These are phyloP conservation scores for Cervus canadensis DNA, from an alignment of 2,113 vertebrate genomes.

Conservation along the genomic window DNA sequence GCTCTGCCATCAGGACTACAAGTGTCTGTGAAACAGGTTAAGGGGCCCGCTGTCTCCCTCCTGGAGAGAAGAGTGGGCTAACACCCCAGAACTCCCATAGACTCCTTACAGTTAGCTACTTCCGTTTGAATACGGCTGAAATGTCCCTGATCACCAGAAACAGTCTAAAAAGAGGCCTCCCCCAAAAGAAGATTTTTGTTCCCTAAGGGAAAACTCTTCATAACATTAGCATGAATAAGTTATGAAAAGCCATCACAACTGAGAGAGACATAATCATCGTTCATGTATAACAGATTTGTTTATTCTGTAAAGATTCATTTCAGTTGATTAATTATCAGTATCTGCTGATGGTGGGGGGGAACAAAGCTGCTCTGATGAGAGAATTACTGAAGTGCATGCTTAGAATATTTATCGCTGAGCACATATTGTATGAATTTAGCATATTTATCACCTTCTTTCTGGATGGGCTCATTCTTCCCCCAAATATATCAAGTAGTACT, in stretches of 20 bases:
- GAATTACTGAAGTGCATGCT: slow-evolving; percentile 81
- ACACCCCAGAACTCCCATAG: neutral
- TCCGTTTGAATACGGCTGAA: neutral
- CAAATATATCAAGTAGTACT: neutral
- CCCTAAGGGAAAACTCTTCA: slow-evolving; percentile 74
- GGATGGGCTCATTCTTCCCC: neutral
- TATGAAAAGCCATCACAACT: slow-evolving; percentile 81
- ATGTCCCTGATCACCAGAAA: neutral
- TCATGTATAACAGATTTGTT: slow-evolving; percentile 87
- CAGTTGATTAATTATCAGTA: slow-evolving; percentile 87
- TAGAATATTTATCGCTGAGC: slow-evolving; percentile 81
- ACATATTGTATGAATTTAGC: slow-evolving; percentile 78
- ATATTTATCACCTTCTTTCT: slow-evolving; percentile 74
- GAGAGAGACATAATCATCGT: slow-evolving; percentile 85
- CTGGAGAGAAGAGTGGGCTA: neutral
- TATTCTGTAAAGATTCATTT: slow-evolving; percentile 86
- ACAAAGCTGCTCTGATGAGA: slow-evolving; percentile 83
- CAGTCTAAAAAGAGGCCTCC: slow-evolving; percentile 64
- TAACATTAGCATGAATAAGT: slow-evolving; percentile 83
- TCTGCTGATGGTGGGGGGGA: slow-evolving; percentile 83
- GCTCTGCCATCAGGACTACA: neutral
- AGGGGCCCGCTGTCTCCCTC: neutral
- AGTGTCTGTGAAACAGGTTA: neutral
- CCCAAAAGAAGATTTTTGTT: slow-evolving; percentile 79
- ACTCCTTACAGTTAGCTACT: neutral